These are phyloP conservation scores for Dasypolia templi DNA, from an alignment of 2,888 invertebrate genomes.

Conservation along the genomic window DNA sequence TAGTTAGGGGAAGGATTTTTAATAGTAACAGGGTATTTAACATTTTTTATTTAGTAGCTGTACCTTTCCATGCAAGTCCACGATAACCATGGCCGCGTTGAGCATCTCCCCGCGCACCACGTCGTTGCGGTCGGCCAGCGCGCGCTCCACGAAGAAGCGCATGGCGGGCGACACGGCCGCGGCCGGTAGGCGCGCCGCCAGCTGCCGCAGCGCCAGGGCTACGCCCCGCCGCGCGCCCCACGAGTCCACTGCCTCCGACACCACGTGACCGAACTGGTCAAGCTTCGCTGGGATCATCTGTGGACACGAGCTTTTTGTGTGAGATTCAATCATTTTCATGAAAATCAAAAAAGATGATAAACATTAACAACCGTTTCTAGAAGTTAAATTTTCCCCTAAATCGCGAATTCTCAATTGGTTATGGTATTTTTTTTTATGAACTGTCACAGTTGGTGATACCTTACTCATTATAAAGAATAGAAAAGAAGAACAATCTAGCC, in stretches of 20 bases:
- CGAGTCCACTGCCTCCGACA: conserved; percentile 96
- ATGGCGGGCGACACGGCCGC: conserved; percentile 93
- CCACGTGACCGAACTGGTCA: conserved; percentile 97
- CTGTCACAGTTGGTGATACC: background rate
- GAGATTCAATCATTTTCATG: background rate
- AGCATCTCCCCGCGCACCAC: conserved; percentile 97
- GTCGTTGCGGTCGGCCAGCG: conserved; percentile 96
- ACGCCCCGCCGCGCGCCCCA: conserved; percentile 98
- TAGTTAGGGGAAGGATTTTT: background rate
- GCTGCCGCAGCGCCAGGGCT: conserved; percentile 94
- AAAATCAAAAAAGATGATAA: background rate
- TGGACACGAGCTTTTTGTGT: too few relatives aligned
- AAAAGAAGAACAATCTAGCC: background rate
- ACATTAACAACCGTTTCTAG: background rate
- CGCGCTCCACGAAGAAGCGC: conserved; percentile 96
- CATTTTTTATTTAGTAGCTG: background rate
- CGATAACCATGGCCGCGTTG: conserved; percentile 97
- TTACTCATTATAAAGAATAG: too few relatives aligned
- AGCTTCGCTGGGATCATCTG: conserved; percentile 95
- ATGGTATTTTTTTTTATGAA: background rate
- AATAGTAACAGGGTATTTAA: background rate
- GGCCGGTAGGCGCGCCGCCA: conserved; percentile 93
- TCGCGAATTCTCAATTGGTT: background rate
- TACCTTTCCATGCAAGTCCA: conserved; percentile 98
- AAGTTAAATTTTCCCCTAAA: background rate